A percentile compares a stretch with the other conserved stretches of the same genome.
Conservation (phyloP, 2,797 vertebrate species). For the Selene dorsalis region DNA sequence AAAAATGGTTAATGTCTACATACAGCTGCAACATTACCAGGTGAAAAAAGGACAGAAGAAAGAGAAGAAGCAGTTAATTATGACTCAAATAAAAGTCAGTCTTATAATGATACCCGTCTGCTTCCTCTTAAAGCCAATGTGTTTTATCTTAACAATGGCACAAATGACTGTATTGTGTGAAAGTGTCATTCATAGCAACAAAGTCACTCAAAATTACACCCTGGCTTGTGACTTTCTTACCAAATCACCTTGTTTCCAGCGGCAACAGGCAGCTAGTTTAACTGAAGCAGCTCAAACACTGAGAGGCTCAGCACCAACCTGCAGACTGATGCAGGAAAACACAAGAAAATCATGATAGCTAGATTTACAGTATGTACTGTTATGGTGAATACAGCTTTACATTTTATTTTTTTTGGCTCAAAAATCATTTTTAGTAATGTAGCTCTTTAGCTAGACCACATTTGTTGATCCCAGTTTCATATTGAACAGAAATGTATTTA, state of each 20-base stretch:
- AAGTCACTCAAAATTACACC: no score
- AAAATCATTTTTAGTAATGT: no score
- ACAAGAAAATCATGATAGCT: not conserved
- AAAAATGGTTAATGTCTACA: no score
- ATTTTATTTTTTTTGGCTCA: no score
- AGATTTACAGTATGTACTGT: no score
- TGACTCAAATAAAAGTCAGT: not conserved
- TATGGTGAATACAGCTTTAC: no score
- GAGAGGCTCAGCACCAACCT: not conserved
- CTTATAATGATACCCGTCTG: not conserved
- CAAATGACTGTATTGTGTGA: not conserved
- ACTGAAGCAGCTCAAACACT: no score
- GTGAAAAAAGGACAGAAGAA: not conserved
- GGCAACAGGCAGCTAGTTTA: not conserved
- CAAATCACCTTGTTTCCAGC: not conserved
- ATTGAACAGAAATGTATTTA: no score
- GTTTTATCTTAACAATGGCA: not conserved
- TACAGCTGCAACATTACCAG: not conserved
- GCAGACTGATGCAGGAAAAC: not conserved
- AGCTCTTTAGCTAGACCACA: no score
- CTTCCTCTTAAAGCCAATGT: not conserved
- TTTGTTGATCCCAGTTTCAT: no score
- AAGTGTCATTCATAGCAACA: not conserved
- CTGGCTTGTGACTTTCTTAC: not conserved
- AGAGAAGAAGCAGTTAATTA: not conserved